A percentile compares a stretch with the other conserved stretches of the same genome.
phyloP scores from a whole-genome alignment of 2,888 invertebrate genomes.

The Leucoptera coffeella region DNA sequence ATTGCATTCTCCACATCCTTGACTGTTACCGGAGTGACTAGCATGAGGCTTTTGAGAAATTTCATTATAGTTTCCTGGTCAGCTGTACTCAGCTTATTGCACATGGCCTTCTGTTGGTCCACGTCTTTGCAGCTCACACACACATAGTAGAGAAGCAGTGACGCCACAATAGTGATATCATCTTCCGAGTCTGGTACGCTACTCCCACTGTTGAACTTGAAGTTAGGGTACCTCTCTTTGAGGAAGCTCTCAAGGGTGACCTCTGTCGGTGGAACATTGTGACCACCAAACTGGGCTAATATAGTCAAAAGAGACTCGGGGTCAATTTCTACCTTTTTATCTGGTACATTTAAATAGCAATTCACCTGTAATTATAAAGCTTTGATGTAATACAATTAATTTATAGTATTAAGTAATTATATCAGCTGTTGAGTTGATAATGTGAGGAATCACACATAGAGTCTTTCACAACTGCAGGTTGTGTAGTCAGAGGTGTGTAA shows the following conservation, averaged over 20 bases:
- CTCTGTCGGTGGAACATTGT: slow-evolving; percentile 30
- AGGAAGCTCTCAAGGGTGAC: slow-evolving; percentile 30
- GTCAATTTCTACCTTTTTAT: slow-evolving; percentile 15
- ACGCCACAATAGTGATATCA: slow-evolving; percentile 34
- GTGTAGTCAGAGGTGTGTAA: no score
- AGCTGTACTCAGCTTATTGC: slow-evolving; percentile 34
- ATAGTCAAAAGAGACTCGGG: slow-evolving; percentile 22
- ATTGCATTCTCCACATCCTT: slow-evolving; percentile 32
- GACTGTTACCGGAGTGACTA: slow-evolving; percentile 27
- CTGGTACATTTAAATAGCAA: slow-evolving; percentile 26
- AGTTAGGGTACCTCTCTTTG: slow-evolving; percentile 42
- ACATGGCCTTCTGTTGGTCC: slow-evolving; percentile 50
- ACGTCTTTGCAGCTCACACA: slow-evolving; percentile 48
- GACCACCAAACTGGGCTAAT: slow-evolving; percentile 30
- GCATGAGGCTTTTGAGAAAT: slow-evolving; percentile 46
- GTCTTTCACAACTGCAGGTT: no score
- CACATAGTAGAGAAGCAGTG: slow-evolving; percentile 42
- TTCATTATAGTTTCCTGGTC: slow-evolving; percentile 49
- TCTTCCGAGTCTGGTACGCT: slow-evolving; percentile 17
- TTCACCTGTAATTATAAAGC: slow-evolving; percentile 40
- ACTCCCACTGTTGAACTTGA: slow-evolving; percentile 29
- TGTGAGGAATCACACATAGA: no score
- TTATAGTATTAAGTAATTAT: no score
- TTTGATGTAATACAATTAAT: no score
- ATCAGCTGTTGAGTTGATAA: no score